Conservation (phyloP, 2,888 invertebrate species). For the Aromia moschata region DNA sequence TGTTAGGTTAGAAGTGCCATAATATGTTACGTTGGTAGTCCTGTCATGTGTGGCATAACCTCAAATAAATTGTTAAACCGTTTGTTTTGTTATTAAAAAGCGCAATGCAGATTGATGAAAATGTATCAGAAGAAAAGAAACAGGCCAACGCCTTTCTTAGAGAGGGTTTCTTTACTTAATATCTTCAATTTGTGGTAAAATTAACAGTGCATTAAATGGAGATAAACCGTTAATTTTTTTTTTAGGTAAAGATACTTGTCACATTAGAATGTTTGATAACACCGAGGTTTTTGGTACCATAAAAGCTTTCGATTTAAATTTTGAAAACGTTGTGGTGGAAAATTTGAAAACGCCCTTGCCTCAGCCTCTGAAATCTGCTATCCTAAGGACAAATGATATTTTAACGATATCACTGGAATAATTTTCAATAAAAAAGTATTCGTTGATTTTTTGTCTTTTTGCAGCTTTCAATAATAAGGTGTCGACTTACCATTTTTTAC, state of each 20-base stretch:
- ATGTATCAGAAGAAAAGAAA: conserved; percentile 33
- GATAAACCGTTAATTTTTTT: conserved; percentile 20
- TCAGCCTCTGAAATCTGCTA: conserved; percentile 46
- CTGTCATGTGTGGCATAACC: conserved; percentile 4
- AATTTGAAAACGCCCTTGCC: conserved; percentile 53
- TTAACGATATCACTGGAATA: conserved; percentile 35
- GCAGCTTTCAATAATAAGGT: too few species aligned
- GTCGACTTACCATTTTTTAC: too few species aligned
- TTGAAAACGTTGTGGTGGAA: conserved; percentile 56
- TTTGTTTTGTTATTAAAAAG: not conserved
- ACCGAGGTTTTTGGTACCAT: conserved; percentile 52
- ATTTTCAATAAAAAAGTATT: too few species aligned
- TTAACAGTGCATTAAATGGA: not conserved
- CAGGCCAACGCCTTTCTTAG: conserved; percentile 52
- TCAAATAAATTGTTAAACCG: conserved; percentile 14
- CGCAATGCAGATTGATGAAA: not conserved
- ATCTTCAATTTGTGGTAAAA: conserved; percentile 53
- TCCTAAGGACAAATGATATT: conserved; percentile 56
- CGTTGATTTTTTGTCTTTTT: too few species aligned
- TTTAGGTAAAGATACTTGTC: conserved; percentile 48
- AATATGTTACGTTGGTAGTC: not conserved
- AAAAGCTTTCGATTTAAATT: conserved; percentile 54
- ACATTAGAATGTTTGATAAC: conserved; percentile 54
- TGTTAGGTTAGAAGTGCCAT: not conserved
- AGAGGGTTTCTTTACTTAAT: conserved; percentile 54